Evolutionary conservation across 2,113 vertebrate genomes (phyloP), one percentile per base, ranked within the genome.

Genomic region (Nymphicus hollandicus): DNA sequence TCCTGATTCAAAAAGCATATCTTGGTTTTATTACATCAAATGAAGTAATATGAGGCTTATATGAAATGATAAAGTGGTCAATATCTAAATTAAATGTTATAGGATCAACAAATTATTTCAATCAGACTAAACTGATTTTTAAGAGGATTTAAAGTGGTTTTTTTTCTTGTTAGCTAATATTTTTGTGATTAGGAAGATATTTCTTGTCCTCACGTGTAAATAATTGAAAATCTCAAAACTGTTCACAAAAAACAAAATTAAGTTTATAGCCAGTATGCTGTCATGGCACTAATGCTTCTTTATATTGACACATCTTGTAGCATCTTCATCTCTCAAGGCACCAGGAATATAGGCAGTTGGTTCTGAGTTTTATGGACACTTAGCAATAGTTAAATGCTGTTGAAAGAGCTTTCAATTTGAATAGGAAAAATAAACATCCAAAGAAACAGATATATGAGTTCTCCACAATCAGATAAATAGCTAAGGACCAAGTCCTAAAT

Each of bases 201-300:
- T 82, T 53, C 0, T 50, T 78, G 9, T 81, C 15, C 16, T 83
- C 23, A 91, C 41, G 39, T 7, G 1, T 3, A 65, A 25, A 86
- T 81, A 64, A 13, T 4, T 15, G 7, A 81, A 83, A 66, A 71
- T 33, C 31, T 53, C 41, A 55, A 74, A 88, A 41, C 13, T 49
- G 14, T 58, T 88, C 24, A 41, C 7, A 31, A 19, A 18, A 52
- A n/a, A 58, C 2, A 14, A 72, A 85, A 72, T 19, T 17, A 29
- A 8, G 4, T 9, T 76, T 27, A 35, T 11, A 58, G 2, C 6
- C 24, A 11, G 0, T 6, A 17, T 13, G 17, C 41, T n/a, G 17
- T 17, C 7, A 3, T 27, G 23, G 8, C 25, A 60, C 15, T 14
- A 39, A 61, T 14, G 4, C 6, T 76, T 61, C 20, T 72, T 76